Conservation (phyloP, 2,113 vertebrate species). For the Barnardius zonarius region DNA sequence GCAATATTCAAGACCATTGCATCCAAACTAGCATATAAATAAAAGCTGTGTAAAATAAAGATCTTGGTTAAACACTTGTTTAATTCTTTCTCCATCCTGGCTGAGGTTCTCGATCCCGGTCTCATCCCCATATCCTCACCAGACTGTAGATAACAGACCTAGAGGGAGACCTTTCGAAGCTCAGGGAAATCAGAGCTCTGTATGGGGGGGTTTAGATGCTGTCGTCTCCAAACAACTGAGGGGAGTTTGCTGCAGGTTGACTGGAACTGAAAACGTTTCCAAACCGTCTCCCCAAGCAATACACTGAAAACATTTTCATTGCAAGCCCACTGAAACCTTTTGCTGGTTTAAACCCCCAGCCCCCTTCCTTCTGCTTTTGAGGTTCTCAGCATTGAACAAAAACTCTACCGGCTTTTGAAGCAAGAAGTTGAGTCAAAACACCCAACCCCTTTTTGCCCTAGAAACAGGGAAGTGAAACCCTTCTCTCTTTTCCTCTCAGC, state of each 20-base stretch:
- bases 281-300: not conserved
- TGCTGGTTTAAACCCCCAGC: not conserved
- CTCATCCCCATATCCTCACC: not conserved
- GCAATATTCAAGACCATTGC: constrained; percentile 48
- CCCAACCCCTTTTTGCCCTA: not conserved
- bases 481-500: not conserved
- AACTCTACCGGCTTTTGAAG: not conserved
- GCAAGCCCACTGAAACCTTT: not conserved
- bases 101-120: not conserved
- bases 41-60: constrained; percentile 31
- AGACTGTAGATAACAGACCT: not conserved
- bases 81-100: not conserved
- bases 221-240: not conserved
- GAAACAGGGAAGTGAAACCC: constrained; percentile 22
- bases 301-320: not conserved
- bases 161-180: not conserved
- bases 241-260: not conserved
- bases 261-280: not conserved
- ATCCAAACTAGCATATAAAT: constrained; percentile 25
- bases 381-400: constrained; percentile 12
- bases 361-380: constrained; percentile 53
- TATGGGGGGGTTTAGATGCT: not conserved
- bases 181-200: not conserved
- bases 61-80: constrained; percentile 20
- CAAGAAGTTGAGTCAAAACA: not conserved